These are phyloP conservation scores for Epinephelus cyanopodus DNA, from an alignment of 2,113 vertebrate species.

Conservation along the genomic window DNA sequence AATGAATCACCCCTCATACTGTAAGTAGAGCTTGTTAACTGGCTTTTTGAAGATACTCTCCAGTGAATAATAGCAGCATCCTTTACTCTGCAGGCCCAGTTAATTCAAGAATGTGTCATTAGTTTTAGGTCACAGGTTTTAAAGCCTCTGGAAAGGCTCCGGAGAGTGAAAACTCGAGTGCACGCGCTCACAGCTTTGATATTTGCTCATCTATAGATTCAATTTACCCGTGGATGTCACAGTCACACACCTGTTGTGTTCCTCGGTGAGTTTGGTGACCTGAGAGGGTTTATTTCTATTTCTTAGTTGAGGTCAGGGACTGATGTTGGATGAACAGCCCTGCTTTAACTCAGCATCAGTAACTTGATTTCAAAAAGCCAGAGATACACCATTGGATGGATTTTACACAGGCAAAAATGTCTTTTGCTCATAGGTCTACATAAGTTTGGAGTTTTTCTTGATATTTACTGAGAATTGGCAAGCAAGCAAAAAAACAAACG, in stretches of 20 bases:
- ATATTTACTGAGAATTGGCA: background rate
- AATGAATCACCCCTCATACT: constrained; percentile 54
- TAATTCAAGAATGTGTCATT: constrained; percentile 64
- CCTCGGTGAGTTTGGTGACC: background rate
- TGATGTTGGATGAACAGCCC: background rate
- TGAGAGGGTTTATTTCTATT: background rate
- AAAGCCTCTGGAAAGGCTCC: constrained; percentile 2
- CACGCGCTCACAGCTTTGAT: background rate
- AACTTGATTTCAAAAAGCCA: background rate
- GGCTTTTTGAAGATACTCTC: constrained; percentile 60
- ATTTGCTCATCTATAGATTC: constrained; percentile 5
- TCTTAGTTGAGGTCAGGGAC: background rate
- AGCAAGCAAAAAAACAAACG: background rate
- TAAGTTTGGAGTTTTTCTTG: no score
- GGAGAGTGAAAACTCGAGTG: background rate
- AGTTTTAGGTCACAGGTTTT: constrained; percentile 60
- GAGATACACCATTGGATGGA: background rate
- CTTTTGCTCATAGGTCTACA: background rate
- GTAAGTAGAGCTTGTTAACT: constrained; percentile 66
- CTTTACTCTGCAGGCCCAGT: constrained; percentile 43
- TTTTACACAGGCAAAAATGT: background rate
- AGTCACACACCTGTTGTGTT: constrained; percentile 19
- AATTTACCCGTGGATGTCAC: background rate
- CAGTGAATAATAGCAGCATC: constrained; percentile 51
- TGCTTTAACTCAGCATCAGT: background rate